Percentiles rank a stretch among this genome's conserved stretches.
Evolutionary conservation across 2,113 vertebrate species (phyloP).

Genomic region (Hyperoodon ampullatus): DNA sequence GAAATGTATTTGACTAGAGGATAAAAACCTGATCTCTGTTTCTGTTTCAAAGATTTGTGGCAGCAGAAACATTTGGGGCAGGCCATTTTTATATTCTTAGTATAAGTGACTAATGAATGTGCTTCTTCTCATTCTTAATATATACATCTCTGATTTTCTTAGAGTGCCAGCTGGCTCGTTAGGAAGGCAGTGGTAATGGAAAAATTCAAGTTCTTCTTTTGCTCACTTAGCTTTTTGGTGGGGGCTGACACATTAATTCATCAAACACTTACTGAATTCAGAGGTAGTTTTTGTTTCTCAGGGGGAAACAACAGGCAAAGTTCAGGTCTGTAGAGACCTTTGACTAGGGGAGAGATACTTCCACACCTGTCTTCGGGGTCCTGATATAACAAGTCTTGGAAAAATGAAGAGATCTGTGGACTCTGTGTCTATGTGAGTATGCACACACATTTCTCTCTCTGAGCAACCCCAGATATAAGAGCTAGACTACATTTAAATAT

Average conservation of each 20-base stretch:
- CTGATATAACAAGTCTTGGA: background rate
- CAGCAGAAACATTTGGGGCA: background rate
- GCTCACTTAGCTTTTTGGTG: background rate
- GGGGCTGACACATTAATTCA: background rate
- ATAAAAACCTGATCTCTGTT: background rate
- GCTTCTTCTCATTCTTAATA: background rate
- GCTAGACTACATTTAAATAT: background rate
- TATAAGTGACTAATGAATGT: background rate
- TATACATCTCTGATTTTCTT: constrained; percentile 39
- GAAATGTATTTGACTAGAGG: background rate
- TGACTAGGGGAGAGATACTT: background rate
- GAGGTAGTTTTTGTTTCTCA: background rate
- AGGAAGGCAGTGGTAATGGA: background rate
- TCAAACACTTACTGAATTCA: background rate
- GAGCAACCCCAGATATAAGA: background rate
- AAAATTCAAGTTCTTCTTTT: background rate
- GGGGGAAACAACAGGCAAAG: background rate
- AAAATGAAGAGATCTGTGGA: background rate
- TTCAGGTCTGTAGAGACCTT: background rate
- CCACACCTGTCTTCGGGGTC: background rate
- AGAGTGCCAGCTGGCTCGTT: background rate
- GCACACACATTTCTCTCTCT: background rate
- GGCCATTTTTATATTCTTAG: background rate
- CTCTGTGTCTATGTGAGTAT: background rate
- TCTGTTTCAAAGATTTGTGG: background rate